Conservation (phyloP, 2,888 invertebrate species). For the Drosophila trichaetosa region DNA sequence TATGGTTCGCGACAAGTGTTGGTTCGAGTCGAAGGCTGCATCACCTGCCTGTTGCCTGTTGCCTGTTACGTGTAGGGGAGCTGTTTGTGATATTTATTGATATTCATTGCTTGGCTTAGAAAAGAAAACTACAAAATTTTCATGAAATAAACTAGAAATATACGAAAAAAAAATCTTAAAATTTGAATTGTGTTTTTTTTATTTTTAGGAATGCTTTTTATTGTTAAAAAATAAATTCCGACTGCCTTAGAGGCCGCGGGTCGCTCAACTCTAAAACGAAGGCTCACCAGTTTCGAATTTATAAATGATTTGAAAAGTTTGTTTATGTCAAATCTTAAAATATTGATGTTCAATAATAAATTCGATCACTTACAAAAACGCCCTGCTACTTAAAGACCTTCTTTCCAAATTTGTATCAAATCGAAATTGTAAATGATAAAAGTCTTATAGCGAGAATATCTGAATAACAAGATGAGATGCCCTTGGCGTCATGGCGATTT, state of each 20-base stretch:
- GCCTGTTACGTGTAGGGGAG: conserved; percentile 19
- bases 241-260: not conserved
- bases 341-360: not conserved
- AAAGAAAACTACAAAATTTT: not conserved
- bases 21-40: conserved; percentile 27
- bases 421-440: not conserved
- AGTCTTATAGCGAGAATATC: not conserved
- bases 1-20: conserved; percentile 19
- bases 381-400: not conserved
- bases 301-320: not conserved
- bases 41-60: conserved; percentile 38
- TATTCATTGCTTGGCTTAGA: conserved; percentile 4
- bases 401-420: not conserved
- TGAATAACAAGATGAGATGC: too few relatives aligned
- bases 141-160: not conserved
- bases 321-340: not conserved
- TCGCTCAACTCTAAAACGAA: not conserved
- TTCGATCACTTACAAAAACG: not conserved
- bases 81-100: conserved; percentile 1
- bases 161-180: not conserved
- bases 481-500: not conserved
- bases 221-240: not conserved
- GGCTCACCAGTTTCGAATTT: not conserved
- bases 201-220: not conserved
- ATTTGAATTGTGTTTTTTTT: not conserved